Evolutionary conservation across 35 echinoderm and acorn worm species (phyloP).

Genomic region (Chiridota heheva): DNA sequence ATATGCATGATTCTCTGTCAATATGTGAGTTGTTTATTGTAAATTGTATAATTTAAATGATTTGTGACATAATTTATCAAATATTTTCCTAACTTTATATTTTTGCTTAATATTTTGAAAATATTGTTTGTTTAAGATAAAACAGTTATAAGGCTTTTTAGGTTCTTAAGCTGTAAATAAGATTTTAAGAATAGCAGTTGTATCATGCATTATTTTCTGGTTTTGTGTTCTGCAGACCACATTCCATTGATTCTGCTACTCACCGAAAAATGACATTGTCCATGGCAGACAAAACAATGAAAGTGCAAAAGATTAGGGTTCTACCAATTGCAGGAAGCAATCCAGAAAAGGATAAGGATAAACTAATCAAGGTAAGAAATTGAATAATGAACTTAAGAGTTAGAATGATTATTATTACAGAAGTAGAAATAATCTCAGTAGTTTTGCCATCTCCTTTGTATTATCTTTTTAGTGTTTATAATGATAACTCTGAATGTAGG

Average conservation of each 20-base stretch:
- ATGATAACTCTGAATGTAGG: slow-evolving; percentile 11
- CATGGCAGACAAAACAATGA: slow-evolving; percentile 87
- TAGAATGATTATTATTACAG: not conserved
- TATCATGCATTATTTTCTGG: not conserved
- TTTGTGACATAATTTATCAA: too few species aligned
- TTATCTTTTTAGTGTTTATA: not conserved
- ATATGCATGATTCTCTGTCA: too few species aligned
- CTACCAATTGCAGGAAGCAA: slow-evolving; percentile 91
- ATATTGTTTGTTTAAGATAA: too few species aligned
- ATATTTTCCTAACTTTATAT: too few species aligned
- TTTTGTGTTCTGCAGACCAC: slow-evolving; percentile 81
- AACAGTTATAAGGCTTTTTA: too few species aligned
- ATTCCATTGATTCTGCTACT: slow-evolving; percentile 99
- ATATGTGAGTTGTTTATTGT: too few species aligned
- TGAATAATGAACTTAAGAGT: not conserved
- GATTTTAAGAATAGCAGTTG: not conserved
- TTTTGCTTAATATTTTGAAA: too few species aligned
- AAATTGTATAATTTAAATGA: too few species aligned
- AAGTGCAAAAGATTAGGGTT: slow-evolving; percentile 96
- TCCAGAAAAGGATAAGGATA: slow-evolving; percentile 85
- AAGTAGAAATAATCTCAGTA: not conserved
- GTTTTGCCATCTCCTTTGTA: not conserved
- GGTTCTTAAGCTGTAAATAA: too few species aligned
- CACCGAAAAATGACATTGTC: slow-evolving; percentile 99
- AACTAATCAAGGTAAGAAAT: slow-evolving; percentile 91